Percentiles rank a stretch among this genome's conserved stretches.
Conservation (phyloP, 2,888 invertebrate species). For the Ormyrus nitidulus region DNA sequence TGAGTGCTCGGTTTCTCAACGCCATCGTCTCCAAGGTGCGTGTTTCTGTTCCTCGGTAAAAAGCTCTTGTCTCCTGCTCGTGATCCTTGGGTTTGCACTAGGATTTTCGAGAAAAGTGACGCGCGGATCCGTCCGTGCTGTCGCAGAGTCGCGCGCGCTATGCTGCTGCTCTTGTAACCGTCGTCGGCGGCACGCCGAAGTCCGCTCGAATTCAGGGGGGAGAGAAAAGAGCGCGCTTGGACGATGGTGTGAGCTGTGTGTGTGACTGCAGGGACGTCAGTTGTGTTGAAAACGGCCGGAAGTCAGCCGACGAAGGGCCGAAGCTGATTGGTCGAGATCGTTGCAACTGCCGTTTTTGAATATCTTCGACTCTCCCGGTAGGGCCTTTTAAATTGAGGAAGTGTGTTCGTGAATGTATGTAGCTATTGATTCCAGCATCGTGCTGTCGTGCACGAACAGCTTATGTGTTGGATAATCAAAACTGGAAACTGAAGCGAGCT, state of each 20-base stretch:
- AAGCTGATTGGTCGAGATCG: not conserved
- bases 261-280: not conserved
- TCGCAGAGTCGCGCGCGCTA: constrained; percentile 38
- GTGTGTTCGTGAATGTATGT: not conserved
- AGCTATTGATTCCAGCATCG: too few species aligned
- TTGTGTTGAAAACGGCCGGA: not conserved
- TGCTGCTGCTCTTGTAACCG: constrained; percentile 16
- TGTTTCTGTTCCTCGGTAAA: constrained; percentile 6
- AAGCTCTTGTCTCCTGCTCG: not conserved
- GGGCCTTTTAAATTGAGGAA: constrained; percentile 1
- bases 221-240: not conserved
- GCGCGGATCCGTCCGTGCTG: too few species aligned
- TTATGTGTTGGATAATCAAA: too few species aligned
- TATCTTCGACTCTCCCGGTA: not conserved
- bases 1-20: constrained; percentile 65
- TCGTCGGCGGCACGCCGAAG: not conserved
- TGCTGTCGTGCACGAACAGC: too few species aligned
- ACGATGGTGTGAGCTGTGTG: constrained; percentile 8
- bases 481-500: too few species aligned
- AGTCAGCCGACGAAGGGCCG: not conserved
- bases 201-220: not conserved
- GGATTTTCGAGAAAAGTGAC: not conserved
- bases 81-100: not conserved
- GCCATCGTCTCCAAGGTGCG: constrained; percentile 63
- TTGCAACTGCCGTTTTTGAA: constrained; percentile 44